Evolutionary conservation across 53 echinoderm and acorn worm species (phyloP).

Genomic region (Holothuria scabra): DNA sequence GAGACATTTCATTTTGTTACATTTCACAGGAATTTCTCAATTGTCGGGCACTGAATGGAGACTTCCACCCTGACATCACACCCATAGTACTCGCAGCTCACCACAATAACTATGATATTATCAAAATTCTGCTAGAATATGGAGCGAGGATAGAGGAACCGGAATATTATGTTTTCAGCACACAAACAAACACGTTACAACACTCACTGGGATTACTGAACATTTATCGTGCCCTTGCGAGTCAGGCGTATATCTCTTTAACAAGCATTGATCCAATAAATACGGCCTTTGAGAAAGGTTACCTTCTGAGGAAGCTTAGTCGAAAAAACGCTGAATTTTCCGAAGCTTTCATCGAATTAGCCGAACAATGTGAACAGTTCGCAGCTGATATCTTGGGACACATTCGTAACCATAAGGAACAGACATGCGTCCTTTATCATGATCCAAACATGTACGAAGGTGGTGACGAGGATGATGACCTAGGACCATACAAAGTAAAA

Average conservation of each 20-base stretch:
- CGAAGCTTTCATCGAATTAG: slow-evolving; percentile 82
- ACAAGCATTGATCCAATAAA: slow-evolving; percentile 97
- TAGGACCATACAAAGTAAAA: slow-evolving; percentile 98
- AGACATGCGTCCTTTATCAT: slow-evolving; percentile 93
- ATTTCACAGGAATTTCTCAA: slow-evolving; percentile 82
- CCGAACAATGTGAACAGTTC: slow-evolving; percentile 93
- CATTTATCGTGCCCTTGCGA: slow-evolving; percentile 94
- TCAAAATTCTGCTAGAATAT: slow-evolving; percentile 93
- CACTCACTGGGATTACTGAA: slow-evolving; percentile 95
- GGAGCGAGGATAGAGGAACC: slow-evolving; percentile 98
- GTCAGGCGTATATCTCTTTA: slow-evolving; percentile 96
- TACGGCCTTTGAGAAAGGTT: slow-evolving; percentile 96
- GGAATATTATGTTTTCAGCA: slow-evolving; percentile 95
- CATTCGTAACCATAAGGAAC: slow-evolving; percentile 97
- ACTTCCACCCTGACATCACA: slow-evolving; percentile 99
- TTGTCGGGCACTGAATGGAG: slow-evolving; percentile 95
- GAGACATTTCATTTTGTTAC: neutral
- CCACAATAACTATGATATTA: slow-evolving; percentile 99
- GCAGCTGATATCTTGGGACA: slow-evolving; percentile 97
- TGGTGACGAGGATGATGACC: slow-evolving; percentile 71
- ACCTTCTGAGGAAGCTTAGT: slow-evolving; percentile 86
- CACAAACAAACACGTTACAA: slow-evolving; percentile 92
- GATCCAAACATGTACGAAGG: slow-evolving; percentile 82
- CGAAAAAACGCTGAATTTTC: slow-evolving; percentile 92
- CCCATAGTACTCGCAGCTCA: slow-evolving; percentile 97